Evolutionary conservation across 2,888 invertebrate genomes (phyloP).

Genomic region (Pogonocherus hispidulus): DNA sequence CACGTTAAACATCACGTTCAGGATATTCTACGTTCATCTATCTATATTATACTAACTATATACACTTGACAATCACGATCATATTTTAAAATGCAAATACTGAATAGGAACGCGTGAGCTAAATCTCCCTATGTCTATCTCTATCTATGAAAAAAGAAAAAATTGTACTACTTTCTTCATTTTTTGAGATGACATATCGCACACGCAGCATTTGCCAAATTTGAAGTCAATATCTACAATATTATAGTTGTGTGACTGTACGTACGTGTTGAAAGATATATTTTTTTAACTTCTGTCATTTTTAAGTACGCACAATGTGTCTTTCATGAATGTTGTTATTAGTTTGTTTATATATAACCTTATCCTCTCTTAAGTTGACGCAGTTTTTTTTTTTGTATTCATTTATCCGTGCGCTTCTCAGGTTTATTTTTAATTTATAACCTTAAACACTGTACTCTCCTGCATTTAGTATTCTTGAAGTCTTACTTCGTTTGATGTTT

Average conservation of each 20-base stretch:
- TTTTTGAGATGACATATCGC: slow-evolving; percentile 61
- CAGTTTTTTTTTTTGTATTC: slow-evolving; percentile 28
- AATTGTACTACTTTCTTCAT: slow-evolving; percentile 38
- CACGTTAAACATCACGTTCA: slow-evolving; percentile 35
- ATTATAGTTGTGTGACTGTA: slow-evolving; percentile 68
- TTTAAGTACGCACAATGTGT: slow-evolving; percentile 63
- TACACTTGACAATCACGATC: slow-evolving; percentile 68
- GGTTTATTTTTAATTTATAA: slow-evolving; percentile 56
- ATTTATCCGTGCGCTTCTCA: slow-evolving; percentile 55
- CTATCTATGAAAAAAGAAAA: slow-evolving; percentile 47
- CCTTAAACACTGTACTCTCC: slow-evolving; percentile 52
- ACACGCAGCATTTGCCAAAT: slow-evolving; percentile 74
- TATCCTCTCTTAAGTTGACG: slow-evolving; percentile 28
- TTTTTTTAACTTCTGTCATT: slow-evolving; percentile 63
- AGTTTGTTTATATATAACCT: slow-evolving; percentile 42
- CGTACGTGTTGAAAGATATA: slow-evolving; percentile 73
- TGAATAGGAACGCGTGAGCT: slow-evolving; percentile 57
- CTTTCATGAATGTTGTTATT: slow-evolving; percentile 52
- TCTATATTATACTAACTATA: slow-evolving; percentile 45
- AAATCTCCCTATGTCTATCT: slow-evolving; percentile 50
- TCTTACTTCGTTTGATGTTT: slow-evolving; percentile 55
- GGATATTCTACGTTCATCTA: slow-evolving; percentile 58
- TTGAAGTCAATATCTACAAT: slow-evolving; percentile 76
- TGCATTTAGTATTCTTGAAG: slow-evolving; percentile 56
- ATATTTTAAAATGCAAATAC: slow-evolving; percentile 52